These are phyloP conservation scores for Hybognathus amarus DNA, from an alignment of 2,797 vertebrate genomes.

Conservation along the genomic window DNA sequence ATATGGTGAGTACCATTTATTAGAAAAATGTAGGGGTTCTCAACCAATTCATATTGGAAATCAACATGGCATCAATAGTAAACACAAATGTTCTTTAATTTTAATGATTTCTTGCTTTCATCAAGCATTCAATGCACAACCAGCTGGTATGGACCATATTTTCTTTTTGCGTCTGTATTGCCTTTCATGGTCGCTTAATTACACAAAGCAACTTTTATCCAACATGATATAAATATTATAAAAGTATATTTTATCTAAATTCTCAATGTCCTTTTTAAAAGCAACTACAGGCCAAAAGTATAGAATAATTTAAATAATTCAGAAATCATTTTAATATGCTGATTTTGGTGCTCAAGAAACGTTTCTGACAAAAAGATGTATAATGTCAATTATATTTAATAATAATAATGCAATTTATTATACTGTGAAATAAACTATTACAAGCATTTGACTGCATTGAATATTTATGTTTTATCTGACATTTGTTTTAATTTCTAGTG, in stretches of 20 bases:
- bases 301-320: neutral
- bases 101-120: neutral
- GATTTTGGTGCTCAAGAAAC: neutral
- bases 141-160: neutral
- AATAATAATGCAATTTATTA: too few relatives aligned
- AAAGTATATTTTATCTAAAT: neutral
- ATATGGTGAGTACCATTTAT: neutral
- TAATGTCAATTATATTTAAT: too few relatives aligned
- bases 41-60: neutral
- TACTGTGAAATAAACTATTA: too few relatives aligned
- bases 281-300: neutral
- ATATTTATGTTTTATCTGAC: neutral
- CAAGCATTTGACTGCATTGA: neutral
- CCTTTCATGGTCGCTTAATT: neutral
- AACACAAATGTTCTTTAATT: neutral
- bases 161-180: neutral
- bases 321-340: neutral
- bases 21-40: neutral
- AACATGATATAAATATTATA: neutral
- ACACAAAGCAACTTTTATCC: neutral
- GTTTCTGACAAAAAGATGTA: neutral
- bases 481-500: neutral
- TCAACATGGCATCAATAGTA: neutral
- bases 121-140: neutral
- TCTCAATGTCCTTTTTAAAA: neutral